These are phyloP conservation scores for Ptycholaimellus sp. DNA, from an alignment of 2,888 invertebrate genomes.

Conservation along the genomic window DNA sequence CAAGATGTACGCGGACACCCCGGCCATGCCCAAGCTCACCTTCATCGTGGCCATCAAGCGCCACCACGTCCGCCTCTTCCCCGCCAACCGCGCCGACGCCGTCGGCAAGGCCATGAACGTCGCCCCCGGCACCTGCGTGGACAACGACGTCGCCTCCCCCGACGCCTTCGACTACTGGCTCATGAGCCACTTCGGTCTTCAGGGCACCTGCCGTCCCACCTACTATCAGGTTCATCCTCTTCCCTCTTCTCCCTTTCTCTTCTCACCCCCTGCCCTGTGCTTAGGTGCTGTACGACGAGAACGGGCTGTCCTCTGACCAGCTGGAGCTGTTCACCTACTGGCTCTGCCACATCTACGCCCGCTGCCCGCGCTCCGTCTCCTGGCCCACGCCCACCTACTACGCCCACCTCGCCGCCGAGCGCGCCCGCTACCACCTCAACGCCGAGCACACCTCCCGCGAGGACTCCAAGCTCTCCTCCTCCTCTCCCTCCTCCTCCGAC, in stretches of 20 bases:
- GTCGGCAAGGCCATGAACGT: constrained; percentile 90
- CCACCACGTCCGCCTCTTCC: constrained; percentile 93
- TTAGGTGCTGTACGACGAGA: constrained; percentile 99
- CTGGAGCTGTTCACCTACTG: constrained; percentile 96
- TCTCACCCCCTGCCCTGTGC: too few species aligned
- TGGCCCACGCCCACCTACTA: constrained; percentile 98
- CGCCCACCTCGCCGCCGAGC: constrained; percentile 94
- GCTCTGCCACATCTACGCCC: constrained; percentile 95
- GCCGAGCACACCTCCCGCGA: too few species aligned
- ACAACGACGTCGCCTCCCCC: constrained; percentile 96
- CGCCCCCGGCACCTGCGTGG: constrained; percentile 97
- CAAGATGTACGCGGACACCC: constrained; percentile 73
- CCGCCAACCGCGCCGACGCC: constrained; percentile 94
- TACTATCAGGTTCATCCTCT: constrained; percentile 99
- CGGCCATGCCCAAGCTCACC: constrained; percentile 86
- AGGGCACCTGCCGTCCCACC: constrained; percentile 90
- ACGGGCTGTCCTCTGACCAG: constrained; percentile 92
- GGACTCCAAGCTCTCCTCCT: constrained; percentile 24
- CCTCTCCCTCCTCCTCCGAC: constrained; percentile 76
- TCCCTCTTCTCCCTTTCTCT: too few species aligned
- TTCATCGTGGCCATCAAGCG: constrained; percentile 96
- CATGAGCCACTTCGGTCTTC: constrained; percentile 43
- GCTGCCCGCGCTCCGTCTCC: constrained; percentile 93
- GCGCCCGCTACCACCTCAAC: constrained; percentile 29
- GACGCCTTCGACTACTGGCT: constrained; percentile 99